Conservation (phyloP, 2,113 vertebrate species). For the Cyprinodon brontotheroides region DNA sequence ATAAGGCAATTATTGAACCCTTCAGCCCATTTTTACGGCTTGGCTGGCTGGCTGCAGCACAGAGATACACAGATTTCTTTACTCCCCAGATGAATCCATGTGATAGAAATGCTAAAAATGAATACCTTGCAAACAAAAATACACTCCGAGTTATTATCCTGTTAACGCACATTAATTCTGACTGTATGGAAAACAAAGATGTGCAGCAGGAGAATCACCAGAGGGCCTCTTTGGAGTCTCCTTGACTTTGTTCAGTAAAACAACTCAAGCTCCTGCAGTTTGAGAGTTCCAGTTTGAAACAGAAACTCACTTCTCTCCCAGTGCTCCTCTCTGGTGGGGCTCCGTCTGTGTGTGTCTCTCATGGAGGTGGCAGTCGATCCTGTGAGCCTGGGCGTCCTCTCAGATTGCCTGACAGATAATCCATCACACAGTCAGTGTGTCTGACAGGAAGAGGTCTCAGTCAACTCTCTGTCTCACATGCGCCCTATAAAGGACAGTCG, state of each 20-base stretch:
- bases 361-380: constrained; percentile 71
- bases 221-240: constrained; percentile 12
- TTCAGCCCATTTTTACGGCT: constrained; percentile 77
- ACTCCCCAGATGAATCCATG: constrained; percentile 45
- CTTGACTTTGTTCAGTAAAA: constrained; percentile 19
- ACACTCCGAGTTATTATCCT: neutral
- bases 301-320: constrained; percentile 1
- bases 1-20: constrained; percentile 86
- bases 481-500: constrained; percentile 50
- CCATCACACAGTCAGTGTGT: constrained; percentile 81
- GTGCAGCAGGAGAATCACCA: neutral
- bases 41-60: constrained; percentile 43
- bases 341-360: constrained; percentile 38
- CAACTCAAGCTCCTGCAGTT: constrained; percentile 6
- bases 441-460: constrained; percentile 74
- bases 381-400: constrained; percentile 67
- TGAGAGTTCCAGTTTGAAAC: constrained; percentile 19
- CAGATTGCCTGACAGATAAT: constrained; percentile 80
- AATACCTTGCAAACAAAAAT: constrained; percentile 36
- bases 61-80: constrained; percentile 19
- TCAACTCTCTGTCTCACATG: constrained; percentile 31
- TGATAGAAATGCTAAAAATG: constrained; percentile 43
- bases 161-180: constrained; percentile 15
- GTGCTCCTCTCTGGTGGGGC: constrained; percentile 25
- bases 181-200: neutral